Evolutionary conservation across 2,797 vertebrate species (phyloP).

Genomic region (Thamnophis elegans): DNA sequence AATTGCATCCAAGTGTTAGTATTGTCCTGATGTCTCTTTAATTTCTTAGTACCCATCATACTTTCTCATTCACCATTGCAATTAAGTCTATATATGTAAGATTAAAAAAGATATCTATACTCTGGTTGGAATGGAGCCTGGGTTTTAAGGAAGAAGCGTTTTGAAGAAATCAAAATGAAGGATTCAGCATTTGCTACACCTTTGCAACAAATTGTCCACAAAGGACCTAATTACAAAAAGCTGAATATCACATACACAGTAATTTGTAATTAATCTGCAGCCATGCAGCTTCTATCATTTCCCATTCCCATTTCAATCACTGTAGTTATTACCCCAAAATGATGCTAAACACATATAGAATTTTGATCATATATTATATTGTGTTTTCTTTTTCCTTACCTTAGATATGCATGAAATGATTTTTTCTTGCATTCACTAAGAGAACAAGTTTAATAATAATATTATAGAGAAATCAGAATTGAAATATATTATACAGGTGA

Average conservation of each 20-base stretch:
- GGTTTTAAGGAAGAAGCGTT: background rate
- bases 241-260: background rate
- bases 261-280: background rate
- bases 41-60: background rate
- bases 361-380: background rate
- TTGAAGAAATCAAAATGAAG: background rate
- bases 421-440: background rate
- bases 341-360: background rate
- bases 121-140: background rate
- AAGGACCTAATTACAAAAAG: background rate
- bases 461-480: background rate
- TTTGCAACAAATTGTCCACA: background rate
- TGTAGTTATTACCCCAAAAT: background rate
- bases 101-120: background rate
- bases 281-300: background rate
- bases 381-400: background rate
- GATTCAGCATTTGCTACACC: background rate
- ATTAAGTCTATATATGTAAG: background rate
- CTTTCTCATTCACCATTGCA: too few relatives aligned
- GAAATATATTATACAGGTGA: background rate
- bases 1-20: background rate
- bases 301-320: background rate
- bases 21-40: background rate
- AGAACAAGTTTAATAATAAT: background rate
- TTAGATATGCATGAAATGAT: background rate